Percentiles rank a stretch among this genome's conserved stretches.
These are phyloP conservation scores for Zoanthus sociatus DNA, from an alignment of 92 coral and sea anemone genomes.

Conservation along the genomic window DNA sequence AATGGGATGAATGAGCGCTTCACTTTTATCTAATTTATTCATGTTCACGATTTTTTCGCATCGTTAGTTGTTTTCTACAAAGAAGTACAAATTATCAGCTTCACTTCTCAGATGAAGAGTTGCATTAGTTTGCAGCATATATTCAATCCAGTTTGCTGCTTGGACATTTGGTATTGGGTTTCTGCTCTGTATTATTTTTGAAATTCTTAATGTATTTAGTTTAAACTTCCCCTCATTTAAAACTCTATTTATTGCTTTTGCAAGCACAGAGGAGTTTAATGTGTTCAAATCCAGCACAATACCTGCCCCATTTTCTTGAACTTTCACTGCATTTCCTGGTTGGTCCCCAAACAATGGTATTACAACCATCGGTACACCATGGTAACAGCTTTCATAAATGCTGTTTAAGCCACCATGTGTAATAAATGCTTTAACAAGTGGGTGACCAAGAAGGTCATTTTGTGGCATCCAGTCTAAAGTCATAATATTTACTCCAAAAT, in stretches of 20 bases:
- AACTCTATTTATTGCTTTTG: conserved; percentile 58
- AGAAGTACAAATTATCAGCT: conserved; percentile 68
- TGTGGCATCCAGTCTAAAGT: conserved; percentile 59
- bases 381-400: conserved; percentile 64
- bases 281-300: conserved; percentile 48
- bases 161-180: conserved; percentile 74
- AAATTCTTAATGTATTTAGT: conserved; percentile 59
- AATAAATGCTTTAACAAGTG: conserved; percentile 75
- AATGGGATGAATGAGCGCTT: no score
- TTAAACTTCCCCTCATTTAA: conserved; percentile 48
- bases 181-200: conserved; percentile 65
- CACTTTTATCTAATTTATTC: no score
- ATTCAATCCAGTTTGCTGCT: conserved; percentile 91
- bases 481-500: conserved; percentile 61
- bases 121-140: conserved; percentile 73
- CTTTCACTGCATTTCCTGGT: conserved; percentile 72
- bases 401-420: conserved; percentile 90
- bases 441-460: conserved; percentile 81
- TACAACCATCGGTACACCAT: conserved; percentile 73
- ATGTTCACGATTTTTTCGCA: no score
- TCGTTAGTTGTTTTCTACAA: no score
- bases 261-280: conserved; percentile 54
- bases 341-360: conserved; percentile 85
- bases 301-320: conserved; percentile 73
- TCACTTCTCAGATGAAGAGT: conserved; percentile 80